Evolutionary conservation across 1,140 invertebrate genomes (phyloP), one percentile per base, ranked within the genome.

Genomic region (Venturia canescens): DNA sequence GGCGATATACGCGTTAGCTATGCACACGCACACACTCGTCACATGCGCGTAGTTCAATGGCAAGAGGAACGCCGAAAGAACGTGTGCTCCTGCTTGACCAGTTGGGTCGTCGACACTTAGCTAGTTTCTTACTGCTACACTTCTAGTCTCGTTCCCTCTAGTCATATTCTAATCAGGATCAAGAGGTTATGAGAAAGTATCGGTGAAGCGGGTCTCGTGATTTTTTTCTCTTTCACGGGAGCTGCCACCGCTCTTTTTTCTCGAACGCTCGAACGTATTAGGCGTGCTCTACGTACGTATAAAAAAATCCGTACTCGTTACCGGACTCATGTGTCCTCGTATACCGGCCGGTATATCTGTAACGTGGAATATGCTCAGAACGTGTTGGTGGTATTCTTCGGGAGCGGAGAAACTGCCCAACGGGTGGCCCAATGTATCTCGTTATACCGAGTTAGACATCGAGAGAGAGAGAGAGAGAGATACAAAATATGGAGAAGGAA

Each of bases 131-230:
- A 27, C 60, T 78, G 78, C 48, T 78, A 23, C 50, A 72, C 21
- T 76, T 63, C 53, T 76, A 76, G 74, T 76, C 38, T 63, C 83
- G 83, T 79, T 80, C 60, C 81, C 84, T n/a, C n/a, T 78, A 86
- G 83, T 87, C 84, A 84, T 91, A 92, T 92, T 92, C 90, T 91
- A 92, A 92, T 91, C 90, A 89, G 90, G 90, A 91, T 91, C 89
- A 91, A 90, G 87, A 89, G 88, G 89, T 90, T 92, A 90, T 92
- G 91, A 90, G 91, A 92, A 92, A 88, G 87, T 84, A 86, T 86
- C 83, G 70, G 77, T 78, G 83, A 66, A 77, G 80, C 70, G 63
- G 86, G 85, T 89, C 87, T 88, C 88, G 88, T 44, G 34, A 70
- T 57, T 78, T 74, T 80, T 66, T 72, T 34, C 83, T 63, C 23